These are phyloP conservation scores for Meda fulgida DNA, from an alignment of 2,797 vertebrate species.

Conservation along the genomic window DNA sequence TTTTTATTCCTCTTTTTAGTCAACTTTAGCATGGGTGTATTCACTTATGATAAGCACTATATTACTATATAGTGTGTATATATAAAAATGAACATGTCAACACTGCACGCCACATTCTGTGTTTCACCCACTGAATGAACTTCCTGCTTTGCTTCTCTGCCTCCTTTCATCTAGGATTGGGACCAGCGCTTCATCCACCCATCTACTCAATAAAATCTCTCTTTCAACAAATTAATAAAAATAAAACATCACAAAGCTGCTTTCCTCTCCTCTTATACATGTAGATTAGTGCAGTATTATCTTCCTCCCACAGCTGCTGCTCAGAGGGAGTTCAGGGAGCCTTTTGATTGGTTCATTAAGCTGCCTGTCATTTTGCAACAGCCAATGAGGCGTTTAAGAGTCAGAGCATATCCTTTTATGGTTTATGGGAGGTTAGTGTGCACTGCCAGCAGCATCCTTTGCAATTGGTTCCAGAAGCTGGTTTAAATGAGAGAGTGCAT, in stretches of 20 bases:
- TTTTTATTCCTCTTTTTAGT: too few species aligned
- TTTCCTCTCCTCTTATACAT: constrained; percentile 48
- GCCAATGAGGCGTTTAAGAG: constrained; percentile 23
- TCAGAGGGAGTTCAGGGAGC: constrained; percentile 2
- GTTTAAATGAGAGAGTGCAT: constrained; percentile 26
- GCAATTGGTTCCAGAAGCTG: constrained; percentile 24
- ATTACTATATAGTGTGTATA: too few species aligned
- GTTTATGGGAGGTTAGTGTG: not conserved
- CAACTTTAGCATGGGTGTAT: too few species aligned
- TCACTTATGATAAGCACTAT: too few species aligned
- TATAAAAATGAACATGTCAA: too few species aligned
- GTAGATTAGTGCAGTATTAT: constrained; percentile 59
- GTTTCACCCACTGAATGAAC: not conserved
- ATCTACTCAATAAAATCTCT: constrained; percentile 51
- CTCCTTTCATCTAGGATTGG: constrained; percentile 1
- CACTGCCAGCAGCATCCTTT: constrained; percentile 17
- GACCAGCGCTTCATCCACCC: constrained; percentile 27
- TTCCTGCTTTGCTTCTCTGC: not conserved
- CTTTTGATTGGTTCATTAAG: constrained; percentile 28
- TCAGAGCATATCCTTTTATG: constrained; percentile 52
- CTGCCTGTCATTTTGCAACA: constrained; percentile 33
- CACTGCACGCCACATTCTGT: not conserved
- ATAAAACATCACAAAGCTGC: constrained; percentile 57
- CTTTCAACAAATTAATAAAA: constrained; percentile 50
- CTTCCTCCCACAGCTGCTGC: constrained; percentile 49